Evolutionary conservation across 2,113 vertebrate species (phyloP).

Genomic region (Psephotus haematonotus): DNA sequence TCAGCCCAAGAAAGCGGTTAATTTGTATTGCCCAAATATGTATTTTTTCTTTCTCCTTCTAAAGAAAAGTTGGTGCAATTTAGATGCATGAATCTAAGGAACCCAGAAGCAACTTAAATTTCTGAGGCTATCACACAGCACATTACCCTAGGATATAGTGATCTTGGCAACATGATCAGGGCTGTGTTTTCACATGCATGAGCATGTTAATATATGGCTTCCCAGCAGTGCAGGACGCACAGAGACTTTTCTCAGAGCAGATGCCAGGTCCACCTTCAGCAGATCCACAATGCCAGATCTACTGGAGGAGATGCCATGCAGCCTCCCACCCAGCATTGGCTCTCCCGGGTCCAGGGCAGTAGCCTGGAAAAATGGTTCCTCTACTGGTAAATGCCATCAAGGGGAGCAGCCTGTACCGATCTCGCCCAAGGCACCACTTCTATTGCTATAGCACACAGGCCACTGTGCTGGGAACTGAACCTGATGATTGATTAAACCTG

Average conservation of each 20-base stretch:
- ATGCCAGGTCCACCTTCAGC: neutral
- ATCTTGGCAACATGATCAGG: neutral
- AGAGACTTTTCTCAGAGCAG: neutral
- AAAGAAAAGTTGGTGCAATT: constrained; percentile 31
- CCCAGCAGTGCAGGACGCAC: neutral
- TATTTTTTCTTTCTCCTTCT: constrained; percentile 15
- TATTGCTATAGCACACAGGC: fast-evolving
- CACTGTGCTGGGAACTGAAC: neutral
- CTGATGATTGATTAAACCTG: fast-evolving
- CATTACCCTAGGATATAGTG: neutral
- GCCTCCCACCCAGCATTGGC: neutral
- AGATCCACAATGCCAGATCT: neutral
- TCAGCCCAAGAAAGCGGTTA: neutral
- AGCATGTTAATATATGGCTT: fast-evolving
- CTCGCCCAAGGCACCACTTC: neutral
- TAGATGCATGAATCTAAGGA: constrained; percentile 26
- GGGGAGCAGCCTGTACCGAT: neutral
- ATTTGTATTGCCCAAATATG: neutral
- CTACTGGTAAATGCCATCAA: neutral
- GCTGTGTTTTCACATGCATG: neutral
- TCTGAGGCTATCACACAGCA: constrained; percentile 8
- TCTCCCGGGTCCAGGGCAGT: neutral
- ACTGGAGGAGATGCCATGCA: neutral
- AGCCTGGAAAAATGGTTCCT: neutral
- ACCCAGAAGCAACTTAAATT: constrained; percentile 37